phyloP scores from a whole-genome alignment of 2,888 invertebrate genomes.

The Thumatha senex region DNA sequence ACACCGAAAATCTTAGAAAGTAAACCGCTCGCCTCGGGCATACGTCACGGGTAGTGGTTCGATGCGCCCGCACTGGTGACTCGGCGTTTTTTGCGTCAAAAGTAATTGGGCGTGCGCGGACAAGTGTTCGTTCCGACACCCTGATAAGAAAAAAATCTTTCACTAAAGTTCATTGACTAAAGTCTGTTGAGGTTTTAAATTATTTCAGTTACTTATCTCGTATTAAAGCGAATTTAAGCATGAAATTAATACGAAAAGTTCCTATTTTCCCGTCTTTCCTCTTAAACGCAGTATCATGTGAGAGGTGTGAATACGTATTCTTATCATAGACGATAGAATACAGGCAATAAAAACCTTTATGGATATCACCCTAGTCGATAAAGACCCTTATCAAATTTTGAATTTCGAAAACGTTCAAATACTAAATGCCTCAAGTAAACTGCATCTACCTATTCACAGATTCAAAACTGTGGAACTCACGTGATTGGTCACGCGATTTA shows the following conservation, averaged over 20 bases:
- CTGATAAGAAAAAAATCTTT: slow-evolving; percentile 11
- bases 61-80: slow-evolving; percentile 37
- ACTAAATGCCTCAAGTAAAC: neutral
- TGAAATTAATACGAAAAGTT: neutral
- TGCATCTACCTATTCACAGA: neutral
- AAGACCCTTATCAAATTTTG: neutral
- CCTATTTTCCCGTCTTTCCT: no score
- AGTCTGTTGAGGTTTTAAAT: neutral
- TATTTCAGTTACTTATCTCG: neutral
- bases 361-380: neutral
- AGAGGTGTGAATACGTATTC: no score
- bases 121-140: slow-evolving; percentile 25
- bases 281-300: no score
- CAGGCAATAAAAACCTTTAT: no score
- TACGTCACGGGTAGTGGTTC: slow-evolving; percentile 36
- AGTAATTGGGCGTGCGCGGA: slow-evolving; percentile 39
- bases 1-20: slow-evolving; percentile 12
- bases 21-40: slow-evolving; percentile 5
- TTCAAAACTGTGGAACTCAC: slow-evolving; percentile 31
- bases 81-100: slow-evolving; percentile 37
- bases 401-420: neutral
- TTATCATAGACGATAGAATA: no score
- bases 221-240: neutral
- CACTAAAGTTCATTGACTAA: slow-evolving; percentile 32
- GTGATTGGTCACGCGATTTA: slow-evolving; percentile 38